Evolutionary conservation across 2,888 invertebrate species (phyloP).

Genomic region (Saturnia japonica): DNA sequence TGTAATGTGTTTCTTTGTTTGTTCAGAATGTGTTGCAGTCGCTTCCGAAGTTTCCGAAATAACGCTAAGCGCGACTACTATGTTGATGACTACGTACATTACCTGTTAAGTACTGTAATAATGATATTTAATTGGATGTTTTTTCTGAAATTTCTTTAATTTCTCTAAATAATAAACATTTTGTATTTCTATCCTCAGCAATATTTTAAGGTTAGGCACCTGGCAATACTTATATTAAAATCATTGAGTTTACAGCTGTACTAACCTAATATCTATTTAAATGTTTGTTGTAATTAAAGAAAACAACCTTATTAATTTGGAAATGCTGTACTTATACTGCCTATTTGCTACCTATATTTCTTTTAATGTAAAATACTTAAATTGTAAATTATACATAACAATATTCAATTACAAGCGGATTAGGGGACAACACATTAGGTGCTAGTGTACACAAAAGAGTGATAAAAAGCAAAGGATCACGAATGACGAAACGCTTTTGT

Average conservation of each 20-base stretch:
- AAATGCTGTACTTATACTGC: too few species aligned
- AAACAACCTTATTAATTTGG: too few species aligned
- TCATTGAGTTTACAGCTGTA: background rate
- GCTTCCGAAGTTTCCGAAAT: conserved; percentile 60
- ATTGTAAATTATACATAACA: conserved; percentile 21
- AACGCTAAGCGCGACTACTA: conserved; percentile 10
- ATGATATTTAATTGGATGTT: background rate
- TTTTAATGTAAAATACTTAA: background rate
- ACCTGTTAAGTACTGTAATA: conserved; percentile 11
- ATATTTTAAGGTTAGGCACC: background rate
- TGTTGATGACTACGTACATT: conserved; percentile 14
- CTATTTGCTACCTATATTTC: background rate
- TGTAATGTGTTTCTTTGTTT: conserved; percentile 81
- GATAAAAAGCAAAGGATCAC: conserved; percentile 53
- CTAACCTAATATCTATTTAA: background rate
- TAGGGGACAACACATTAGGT: conserved; percentile 61
- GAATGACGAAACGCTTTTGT: conserved; percentile 62
- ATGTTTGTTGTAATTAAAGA: too few species aligned
- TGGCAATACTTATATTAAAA: background rate
- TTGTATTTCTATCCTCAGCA: background rate
- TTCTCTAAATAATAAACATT: background rate
- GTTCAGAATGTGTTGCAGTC: conserved; percentile 73
- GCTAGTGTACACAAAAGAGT: conserved; percentile 56
- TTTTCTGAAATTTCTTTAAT: background rate
- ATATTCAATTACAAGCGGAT: conserved; percentile 67